Evolutionary conservation across 2,113 vertebrate genomes (phyloP).

Genomic region (Crotalus viridis): DNA sequence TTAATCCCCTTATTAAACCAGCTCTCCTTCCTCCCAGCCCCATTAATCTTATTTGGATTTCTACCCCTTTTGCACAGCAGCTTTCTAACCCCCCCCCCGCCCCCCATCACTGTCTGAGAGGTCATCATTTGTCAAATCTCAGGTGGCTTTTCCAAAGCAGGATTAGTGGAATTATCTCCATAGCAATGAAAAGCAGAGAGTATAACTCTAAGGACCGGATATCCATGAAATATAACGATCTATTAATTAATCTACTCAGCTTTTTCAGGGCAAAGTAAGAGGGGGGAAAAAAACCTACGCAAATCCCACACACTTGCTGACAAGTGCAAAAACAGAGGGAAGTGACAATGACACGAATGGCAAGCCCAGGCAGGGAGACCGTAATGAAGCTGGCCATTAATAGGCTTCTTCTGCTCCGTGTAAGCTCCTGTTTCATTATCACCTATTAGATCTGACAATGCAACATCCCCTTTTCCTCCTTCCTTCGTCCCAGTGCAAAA

Average conservation of each 20-base stretch:
- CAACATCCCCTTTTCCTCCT: neutral
- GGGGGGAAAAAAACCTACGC: too few species aligned
- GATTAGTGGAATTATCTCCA: neutral
- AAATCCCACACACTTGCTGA: slow-evolving; percentile 6
- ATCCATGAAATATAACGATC: neutral
- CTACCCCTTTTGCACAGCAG: neutral
- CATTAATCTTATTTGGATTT: neutral
- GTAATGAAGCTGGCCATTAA: slow-evolving; percentile 37
- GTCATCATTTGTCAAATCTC: neutral
- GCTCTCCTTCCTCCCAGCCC: neutral
- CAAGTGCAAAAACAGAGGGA: slow-evolving; percentile 18
- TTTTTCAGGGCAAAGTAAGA: neutral
- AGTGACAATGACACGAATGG: slow-evolving; percentile 4
- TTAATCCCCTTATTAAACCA: neutral
- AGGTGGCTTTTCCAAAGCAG: neutral
- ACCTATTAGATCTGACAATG: slow-evolving; percentile 36
- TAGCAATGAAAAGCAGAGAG: neutral
- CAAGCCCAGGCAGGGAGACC: slow-evolving; percentile 59
- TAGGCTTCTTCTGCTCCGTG: slow-evolving; percentile 10
- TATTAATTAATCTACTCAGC: slow-evolving; percentile 14
- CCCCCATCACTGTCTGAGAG: neutral
- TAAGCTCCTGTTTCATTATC: slow-evolving; percentile 67
- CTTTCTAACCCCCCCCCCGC: neutral
- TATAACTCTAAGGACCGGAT: neutral
- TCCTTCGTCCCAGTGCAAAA: neutral